Evolutionary conservation across 2,113 vertebrate species (phyloP).

Genomic region (Oceanites oceanicus): DNA sequence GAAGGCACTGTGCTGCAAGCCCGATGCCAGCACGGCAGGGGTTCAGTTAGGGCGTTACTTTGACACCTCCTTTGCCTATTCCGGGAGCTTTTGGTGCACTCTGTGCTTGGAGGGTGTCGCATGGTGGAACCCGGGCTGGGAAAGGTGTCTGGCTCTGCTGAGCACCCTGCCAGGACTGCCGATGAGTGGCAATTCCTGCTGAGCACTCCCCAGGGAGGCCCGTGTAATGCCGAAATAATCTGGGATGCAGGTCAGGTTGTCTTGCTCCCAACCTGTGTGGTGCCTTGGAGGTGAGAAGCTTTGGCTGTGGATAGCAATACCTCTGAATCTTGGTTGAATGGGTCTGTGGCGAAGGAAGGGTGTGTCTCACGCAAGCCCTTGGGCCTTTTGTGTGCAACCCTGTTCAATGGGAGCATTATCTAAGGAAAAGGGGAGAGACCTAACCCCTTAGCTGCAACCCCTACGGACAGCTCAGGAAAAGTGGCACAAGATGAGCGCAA

Average conservation of each 20-base stretch:
- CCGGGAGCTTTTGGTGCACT: neutral
- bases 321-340: neutral
- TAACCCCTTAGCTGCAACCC: neutral
- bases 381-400: neutral
- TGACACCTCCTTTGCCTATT: neutral
- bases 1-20: neutral
- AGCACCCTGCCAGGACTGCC: neutral
- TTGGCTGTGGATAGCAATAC: neutral
- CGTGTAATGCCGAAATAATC: neutral
- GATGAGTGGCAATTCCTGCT: neutral
- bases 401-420: neutral
- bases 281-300: neutral
- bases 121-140: neutral
- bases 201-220: neutral
- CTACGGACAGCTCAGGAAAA: neutral
- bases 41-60: neutral
- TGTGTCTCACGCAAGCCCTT: neutral
- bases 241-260: neutral
- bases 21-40: neutral
- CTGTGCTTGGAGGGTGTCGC: fast-evolving
- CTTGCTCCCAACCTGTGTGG: neutral
- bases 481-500: neutral
- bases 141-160: neutral
- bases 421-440: neutral
- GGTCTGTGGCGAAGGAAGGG: neutral